Base-by-base conservation (phyloP, 2,888 invertebrate species). In the Pristionchus exspectatus region DNA sequence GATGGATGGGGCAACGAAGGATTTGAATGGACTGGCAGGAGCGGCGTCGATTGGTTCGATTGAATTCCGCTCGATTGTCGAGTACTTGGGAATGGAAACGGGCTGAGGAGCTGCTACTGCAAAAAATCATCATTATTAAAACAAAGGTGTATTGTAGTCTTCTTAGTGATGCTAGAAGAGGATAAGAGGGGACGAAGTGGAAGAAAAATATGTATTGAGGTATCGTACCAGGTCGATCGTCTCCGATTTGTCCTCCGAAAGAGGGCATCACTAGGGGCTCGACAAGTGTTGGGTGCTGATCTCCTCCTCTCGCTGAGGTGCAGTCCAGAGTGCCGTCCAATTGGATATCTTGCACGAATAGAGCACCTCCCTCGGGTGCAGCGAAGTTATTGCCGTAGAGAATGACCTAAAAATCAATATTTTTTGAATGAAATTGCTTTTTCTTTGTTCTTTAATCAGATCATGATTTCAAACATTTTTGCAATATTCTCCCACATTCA, bases 301-400 rank as follows among this genome's bases (percentile, higher is more conserved):
- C 91, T 33, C 33, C 30, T 27, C 9, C 16, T 38, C 63, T 77
- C 9, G 50, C 24, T 21, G 38, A 90, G 72, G 90, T 89, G 77
- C 93, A 93, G 24, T 91, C 91, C 24, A 92, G 63, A 27, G 89
- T 84, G 63, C 93, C 93, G 12, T 93, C 93, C 24, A 93, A 88
- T 10, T 91, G 91, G 86, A 93, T 93, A 66, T 93, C 93, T 89
- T 93, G 93, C 10, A 93, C 84, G 89, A 93, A 93, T 18, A 93
- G 69, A 1, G 93, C 93, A 21, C 93, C 93, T 30, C 93, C 93
- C 86, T 92, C 92, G 9, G 90, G 90, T 0, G 92, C 92, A 54
- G 92, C 92, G 63, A 93, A 93, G 81, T 93, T 93, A 90, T 93
- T 92, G 33, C 92, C 93, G 38, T 91, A 90, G 69, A 93, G 89